Evolutionary conservation across 2,888 invertebrate species (phyloP), one percentile per base, ranked within the genome.

Genomic region (Monochamus alternatus): DNA sequence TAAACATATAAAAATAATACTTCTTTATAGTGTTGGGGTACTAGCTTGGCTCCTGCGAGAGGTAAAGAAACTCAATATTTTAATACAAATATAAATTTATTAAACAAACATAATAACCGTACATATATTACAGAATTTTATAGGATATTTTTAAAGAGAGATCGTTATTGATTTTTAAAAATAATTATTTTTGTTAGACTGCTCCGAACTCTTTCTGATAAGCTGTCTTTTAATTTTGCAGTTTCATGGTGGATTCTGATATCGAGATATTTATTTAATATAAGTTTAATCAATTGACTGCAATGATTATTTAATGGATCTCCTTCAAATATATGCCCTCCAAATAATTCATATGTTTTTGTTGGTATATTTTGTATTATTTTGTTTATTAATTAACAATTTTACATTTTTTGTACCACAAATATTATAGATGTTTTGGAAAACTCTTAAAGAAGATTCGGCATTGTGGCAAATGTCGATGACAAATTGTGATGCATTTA

Each of bases 371-470:
- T 64, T 67, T 31, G 58, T n/a, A 75, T 14, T 10, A 63, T 63
- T 60, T 64, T 73, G 9, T 55, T 55, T 14, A 72, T 43, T 47
- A 76, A 52, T 9, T n/a, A 65, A n/a, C 5, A 22, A 22, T 30
- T 59, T 60, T 12, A 76, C n/a, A 22, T 66, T 64, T 32, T 62
- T 70, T 43, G 69, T 75, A 22, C 71, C 75, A 51, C 72, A 78
- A 43, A 79, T 76, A 60, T 75, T 77, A 10, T 5, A 63, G n/a
- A 68, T 79, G 52, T 47, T 68, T 7, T 69, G 30, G 38, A 77
- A 77, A 65, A 67, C 71, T 64, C 68, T 67, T 14, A 79, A 71
- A 68, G 43, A 75, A 31, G 51, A 70, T 72, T 79, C 77, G 31
- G 59, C 79, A 44, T 22, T 44, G 60, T 44, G 51, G 66, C 79